These are phyloP conservation scores for Peromyscus eremicus DNA, from an alignment of 2,797 vertebrate species.

Conservation along the genomic window DNA sequence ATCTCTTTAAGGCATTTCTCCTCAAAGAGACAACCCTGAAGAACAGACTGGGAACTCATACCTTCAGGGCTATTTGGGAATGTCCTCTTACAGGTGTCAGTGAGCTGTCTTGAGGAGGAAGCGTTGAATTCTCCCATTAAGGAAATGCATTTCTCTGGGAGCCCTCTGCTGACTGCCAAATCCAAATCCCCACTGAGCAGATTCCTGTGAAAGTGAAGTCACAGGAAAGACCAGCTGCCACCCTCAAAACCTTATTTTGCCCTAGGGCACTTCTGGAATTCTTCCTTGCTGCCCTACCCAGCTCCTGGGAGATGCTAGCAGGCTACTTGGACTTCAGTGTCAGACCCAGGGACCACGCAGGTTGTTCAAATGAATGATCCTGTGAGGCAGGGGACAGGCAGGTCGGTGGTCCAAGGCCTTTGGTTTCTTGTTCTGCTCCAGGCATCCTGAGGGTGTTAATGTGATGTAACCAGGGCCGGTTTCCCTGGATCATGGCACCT, in stretches of 20 bases:
- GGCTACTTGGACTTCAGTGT: background rate
- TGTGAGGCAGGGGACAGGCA: background rate
- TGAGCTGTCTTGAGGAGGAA: background rate
- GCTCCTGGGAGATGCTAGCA: rapidly evolving
- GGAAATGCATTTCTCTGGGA: background rate
- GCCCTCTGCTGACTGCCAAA: background rate
- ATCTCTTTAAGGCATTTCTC: background rate
- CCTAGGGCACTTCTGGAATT: background rate
- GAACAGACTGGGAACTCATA: background rate
- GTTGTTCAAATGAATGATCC: background rate
- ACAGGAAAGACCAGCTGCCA: slow-evolving; percentile 37
- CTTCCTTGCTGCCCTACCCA: background rate
- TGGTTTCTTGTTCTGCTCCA: background rate
- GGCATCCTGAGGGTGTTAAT: background rate
- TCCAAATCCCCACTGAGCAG: background rate
- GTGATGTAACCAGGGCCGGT: rapidly evolving
- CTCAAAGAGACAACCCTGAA: background rate
- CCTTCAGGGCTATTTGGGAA: background rate
- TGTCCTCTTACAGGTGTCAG: background rate
- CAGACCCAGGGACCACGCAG: background rate
- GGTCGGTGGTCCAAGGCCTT: background rate
- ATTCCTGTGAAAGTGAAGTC: slow-evolving; percentile 21
- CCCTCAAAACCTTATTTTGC: background rate
- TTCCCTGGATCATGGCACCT: background rate
- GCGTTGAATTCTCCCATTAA: background rate